phyloP scores from a whole-genome alignment of 2,797 vertebrate species.

The Eutrigla gurnardus region DNA sequence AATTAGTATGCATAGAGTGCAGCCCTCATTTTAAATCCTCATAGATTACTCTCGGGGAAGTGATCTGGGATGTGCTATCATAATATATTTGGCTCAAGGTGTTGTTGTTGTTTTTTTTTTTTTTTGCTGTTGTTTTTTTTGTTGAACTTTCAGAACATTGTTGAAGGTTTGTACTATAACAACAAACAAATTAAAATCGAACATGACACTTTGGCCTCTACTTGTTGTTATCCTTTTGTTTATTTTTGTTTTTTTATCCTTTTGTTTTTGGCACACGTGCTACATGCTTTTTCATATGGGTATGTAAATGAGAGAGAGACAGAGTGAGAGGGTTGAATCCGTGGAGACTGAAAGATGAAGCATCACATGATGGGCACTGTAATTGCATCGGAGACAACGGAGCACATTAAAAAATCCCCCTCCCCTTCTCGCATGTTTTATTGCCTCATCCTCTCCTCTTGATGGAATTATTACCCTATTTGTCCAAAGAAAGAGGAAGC shows the following conservation, averaged over 20 bases:
- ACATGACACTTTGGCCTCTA: conserved; percentile 67
- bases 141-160: conserved; percentile 42
- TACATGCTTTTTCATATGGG: not conserved
- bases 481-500: conserved; percentile 67
- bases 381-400: conserved; percentile 74
- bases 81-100: conserved; percentile 75
- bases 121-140: conserved; percentile 8
- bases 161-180: conserved; percentile 61
- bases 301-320: not conserved
- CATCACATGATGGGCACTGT: conserved; percentile 70
- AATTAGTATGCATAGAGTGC: conserved; percentile 76
- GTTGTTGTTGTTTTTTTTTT: conserved; percentile 20
- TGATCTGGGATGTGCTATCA: conserved; percentile 66
- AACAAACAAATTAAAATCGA: conserved; percentile 74
- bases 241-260: not conserved
- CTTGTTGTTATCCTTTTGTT: conserved; percentile 44
- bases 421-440: conserved; percentile 66
- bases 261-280: conserved; percentile 24
- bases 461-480: conserved; percentile 77
- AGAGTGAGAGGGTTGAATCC: conserved; percentile 40
- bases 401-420: conserved; percentile 71
- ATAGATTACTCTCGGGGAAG: conserved; percentile 70
- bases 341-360: conserved; percentile 66
- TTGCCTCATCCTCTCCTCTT: conserved; percentile 66
- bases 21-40: conserved; percentile 71